phyloP scores from a whole-genome alignment of 2,113 vertebrate genomes.

The Orcinus orca region DNA sequence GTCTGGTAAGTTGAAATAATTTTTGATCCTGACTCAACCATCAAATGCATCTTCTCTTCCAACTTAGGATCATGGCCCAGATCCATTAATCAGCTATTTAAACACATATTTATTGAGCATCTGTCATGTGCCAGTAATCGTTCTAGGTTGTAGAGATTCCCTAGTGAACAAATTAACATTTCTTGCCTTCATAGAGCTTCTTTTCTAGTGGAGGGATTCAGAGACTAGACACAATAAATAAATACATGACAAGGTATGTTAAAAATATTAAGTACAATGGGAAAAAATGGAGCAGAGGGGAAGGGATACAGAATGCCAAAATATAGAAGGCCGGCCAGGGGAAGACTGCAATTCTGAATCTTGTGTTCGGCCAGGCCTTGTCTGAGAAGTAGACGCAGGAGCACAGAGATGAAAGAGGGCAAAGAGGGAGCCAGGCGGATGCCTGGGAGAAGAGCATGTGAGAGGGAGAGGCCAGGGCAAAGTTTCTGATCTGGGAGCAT shows the following conservation, averaged over 20 bases:
- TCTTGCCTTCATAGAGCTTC: background rate
- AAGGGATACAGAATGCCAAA: background rate
- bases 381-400: background rate
- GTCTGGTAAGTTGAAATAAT: background rate
- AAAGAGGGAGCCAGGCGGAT: rapidly evolving
- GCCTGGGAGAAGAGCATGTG: background rate
- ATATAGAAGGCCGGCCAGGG: background rate
- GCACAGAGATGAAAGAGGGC: background rate
- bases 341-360: background rate
- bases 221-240: background rate
- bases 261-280: background rate
- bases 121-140: background rate
- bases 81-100: background rate
- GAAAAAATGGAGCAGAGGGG: background rate
- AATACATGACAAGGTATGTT: background rate
- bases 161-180: background rate
- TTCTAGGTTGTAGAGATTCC: background rate
- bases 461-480: background rate
- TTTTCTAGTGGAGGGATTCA: background rate
- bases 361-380: background rate
- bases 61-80: background rate
- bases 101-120: background rate
- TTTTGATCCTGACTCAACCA: background rate
- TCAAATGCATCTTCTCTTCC: background rate
- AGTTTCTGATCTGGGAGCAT: background rate